phyloP scores from a whole-genome alignment of 2,888 invertebrate species.

The Lepetodrilus schrolli region DNA sequence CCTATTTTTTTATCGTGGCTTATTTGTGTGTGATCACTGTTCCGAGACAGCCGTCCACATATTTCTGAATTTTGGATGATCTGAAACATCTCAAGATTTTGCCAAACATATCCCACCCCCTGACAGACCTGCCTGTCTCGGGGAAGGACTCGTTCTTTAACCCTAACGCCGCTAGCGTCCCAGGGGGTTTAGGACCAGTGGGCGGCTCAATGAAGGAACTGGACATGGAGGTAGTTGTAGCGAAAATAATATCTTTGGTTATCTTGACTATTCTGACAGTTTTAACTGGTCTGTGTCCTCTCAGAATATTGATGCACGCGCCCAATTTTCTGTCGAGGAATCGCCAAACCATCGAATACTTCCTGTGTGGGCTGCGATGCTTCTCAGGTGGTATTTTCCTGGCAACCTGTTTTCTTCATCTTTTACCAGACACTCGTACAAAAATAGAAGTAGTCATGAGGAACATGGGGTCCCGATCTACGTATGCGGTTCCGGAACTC shows the following conservation, averaged over 20 bases:
- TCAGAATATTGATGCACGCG: slow-evolving; percentile 56
- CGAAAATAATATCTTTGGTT: slow-evolving; percentile 63
- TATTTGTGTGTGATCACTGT: too few relatives aligned
- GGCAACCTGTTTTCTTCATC: slow-evolving; percentile 65
- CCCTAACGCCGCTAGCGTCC: background rate
- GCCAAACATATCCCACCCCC: slow-evolving; percentile 8
- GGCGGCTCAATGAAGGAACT: slow-evolving; percentile 35
- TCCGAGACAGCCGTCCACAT: too few relatives aligned
- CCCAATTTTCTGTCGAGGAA: slow-evolving; percentile 53
- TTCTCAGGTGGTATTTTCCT: slow-evolving; percentile 63
- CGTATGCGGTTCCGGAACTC: slow-evolving; percentile 64
- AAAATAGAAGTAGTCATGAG: slow-evolving; percentile 61
- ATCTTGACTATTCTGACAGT: slow-evolving; percentile 61
- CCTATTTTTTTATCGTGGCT: too few relatives aligned
- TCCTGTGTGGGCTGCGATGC: slow-evolving; percentile 62
- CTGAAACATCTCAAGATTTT: slow-evolving; percentile 21
- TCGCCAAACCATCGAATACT: slow-evolving; percentile 55
- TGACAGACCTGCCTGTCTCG: slow-evolving; percentile 13
- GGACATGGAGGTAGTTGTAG: slow-evolving; percentile 67
- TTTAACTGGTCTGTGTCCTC: slow-evolving; percentile 60
- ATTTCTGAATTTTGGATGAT: too few relatives aligned
- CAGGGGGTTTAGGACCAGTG: background rate
- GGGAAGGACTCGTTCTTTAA: background rate
- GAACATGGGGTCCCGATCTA: slow-evolving; percentile 60
- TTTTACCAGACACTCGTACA: slow-evolving; percentile 64